Conservation (phyloP, 1,140 invertebrate species). For the Globodera rostochiensis region DNA sequence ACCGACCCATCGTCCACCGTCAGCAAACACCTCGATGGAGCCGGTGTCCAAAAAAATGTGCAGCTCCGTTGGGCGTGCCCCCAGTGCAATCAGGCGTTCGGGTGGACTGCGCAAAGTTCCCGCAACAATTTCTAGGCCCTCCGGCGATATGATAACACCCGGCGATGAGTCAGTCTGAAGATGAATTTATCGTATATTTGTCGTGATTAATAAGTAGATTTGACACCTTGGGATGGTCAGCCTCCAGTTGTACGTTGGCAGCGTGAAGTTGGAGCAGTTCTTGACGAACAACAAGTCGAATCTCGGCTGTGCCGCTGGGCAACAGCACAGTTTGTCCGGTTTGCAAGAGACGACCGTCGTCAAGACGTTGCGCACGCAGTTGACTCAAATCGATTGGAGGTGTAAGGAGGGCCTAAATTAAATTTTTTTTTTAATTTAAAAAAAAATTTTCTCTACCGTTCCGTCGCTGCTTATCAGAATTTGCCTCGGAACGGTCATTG, state of each 20-base stretch:
- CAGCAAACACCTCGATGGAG: constrained; percentile 36
- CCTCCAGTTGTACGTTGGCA: constrained; percentile 4
- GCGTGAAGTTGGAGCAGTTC: neutral
- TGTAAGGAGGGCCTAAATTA: constrained; percentile 12
- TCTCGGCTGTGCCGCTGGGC: constrained; percentile 33
- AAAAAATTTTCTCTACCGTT: neutral
- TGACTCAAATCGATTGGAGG: constrained; percentile 20
- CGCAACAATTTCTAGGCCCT: constrained; percentile 30
- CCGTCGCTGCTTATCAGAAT: constrained; percentile 15
- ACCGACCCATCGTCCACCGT: constrained; percentile 28
- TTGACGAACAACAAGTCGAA: constrained; percentile 14
- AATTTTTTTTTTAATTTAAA: neutral
- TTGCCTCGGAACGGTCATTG: constrained; percentile 30
- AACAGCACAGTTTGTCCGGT: constrained; percentile 17
- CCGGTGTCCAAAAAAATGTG: constrained; percentile 27
- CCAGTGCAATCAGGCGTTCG: constrained; percentile 29
- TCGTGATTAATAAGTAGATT: neutral
- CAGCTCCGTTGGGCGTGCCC: constrained; percentile 20
- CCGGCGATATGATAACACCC: constrained; percentile 10
- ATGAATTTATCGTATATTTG: neutral
- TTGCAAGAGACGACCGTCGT: neutral
- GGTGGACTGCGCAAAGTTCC: constrained; percentile 6
- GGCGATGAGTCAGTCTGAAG: constrained; percentile 1
- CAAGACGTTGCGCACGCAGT: constrained; percentile 4
- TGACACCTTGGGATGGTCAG: neutral